Evolutionary conservation across 2,113 vertebrate genomes (phyloP), one percentile per base, ranked within the genome.

Genomic region (Sebastes schlegelii): DNA sequence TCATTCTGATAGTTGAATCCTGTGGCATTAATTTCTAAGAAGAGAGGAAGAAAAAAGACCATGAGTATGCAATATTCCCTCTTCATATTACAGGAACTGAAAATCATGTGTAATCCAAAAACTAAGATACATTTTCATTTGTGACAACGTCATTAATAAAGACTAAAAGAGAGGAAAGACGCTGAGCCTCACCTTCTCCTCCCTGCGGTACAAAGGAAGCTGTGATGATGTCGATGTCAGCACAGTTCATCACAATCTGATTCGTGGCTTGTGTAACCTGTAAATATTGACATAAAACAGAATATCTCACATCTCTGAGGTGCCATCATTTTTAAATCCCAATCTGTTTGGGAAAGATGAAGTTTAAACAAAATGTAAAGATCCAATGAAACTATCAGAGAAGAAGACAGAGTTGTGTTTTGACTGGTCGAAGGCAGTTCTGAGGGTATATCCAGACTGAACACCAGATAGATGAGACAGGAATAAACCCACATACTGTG

Each of bases 211-310:
- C 97, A 80, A 98, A 99, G 57, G 98, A 99, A 73, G 98, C 98
- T 60, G 98, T 99, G 91, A 99, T 98, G 91, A 99, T 99, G 95
- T 99, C 98, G 67, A 99, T 99, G 95, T 99, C 98, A 34, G 98
- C 98, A 78, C 98, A 99, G 95, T 99, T 99, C 98, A 99, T 99
- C 95, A 99, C 98, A 88, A 99, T 99, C 89, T 99, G 98, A 95
- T 98, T 99, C 79, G 98, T 99, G 34, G 96, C 95, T 90, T 97
- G 97, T 88, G 95, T 97, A 84, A 99, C 98, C 98, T 99, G 95
- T 0, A 94, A 94, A 86, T 8, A 88, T 86, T 57, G 88, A 90
- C 74, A 83, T 45, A 73, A 74, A 60, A 66, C 23, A 76, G 19
- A 12, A 55, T 7, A 65, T 60, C 68, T 14, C 61, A n/a, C 76